Base-by-base conservation (phyloP, 2,113 vertebrate species). In the Syngnathus scovelli region DNA sequence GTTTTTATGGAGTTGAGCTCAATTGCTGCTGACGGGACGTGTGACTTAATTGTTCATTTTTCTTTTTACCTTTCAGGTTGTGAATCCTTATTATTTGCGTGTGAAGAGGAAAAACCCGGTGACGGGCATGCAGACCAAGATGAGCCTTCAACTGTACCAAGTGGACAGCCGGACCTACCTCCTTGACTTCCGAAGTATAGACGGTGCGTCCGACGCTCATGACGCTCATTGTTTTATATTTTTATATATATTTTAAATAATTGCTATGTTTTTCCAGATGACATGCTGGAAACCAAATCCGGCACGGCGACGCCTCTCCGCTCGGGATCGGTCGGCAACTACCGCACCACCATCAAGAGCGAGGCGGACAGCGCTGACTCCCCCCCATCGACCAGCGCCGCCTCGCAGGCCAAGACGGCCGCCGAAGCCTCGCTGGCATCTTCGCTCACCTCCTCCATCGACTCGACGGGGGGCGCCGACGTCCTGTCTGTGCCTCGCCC, bases 131-230 rank as follows among this genome's bases (percentile, higher is more conserved):
- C 94, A 94, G 75, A 94, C 95, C 71, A 99, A 98, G 91, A 98
- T 99, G 97, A 99, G 95, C 81, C 91, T 99, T 39, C 97, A 99
- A 83, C 84, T 99, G 64, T 99, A 99, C 86, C 95, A 98, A 79
- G 97, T 99, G 89, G 97, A 99, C 85, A 98, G 96, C 80, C 93
- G 97, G 83, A 98, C 96, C 19, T 99, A 98, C 77, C 93, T 99
- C 76, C 81, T 99, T 62, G 97, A 99, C 85, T 98, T 99, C 69
- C 94, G 96, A 85, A 98, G 95, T 88, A 98, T 99, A 83, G 97
- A 99, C 60, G 95, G 97, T 99, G 92, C 73, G 93, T 89, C 72
- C 59, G 1, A 46, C 37, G 23, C 4, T 0, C n/a, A 36, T 1
- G 27, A 33, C 2, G 27, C 27, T 33, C 27, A n/a, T n/a, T n/a